Percentiles rank a stretch among this genome's conserved stretches.
These are phyloP conservation scores for Prietella phreatophila DNA, from an alignment of 2,113 vertebrate species.

Conservation along the genomic window DNA sequence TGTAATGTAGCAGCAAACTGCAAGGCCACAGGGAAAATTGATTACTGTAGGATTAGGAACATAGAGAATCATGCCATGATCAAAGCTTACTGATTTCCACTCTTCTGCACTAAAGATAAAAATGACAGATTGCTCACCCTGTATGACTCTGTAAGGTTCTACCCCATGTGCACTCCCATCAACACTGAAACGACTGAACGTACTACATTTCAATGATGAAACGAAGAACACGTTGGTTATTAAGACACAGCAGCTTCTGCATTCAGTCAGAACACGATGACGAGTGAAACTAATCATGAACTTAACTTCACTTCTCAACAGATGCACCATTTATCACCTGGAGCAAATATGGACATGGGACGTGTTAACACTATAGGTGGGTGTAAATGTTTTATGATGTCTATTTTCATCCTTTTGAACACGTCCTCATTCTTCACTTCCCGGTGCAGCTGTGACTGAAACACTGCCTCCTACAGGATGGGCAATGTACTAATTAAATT, in stretches of 20 bases:
- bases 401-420: neutral
- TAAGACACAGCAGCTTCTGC: conserved; percentile 29
- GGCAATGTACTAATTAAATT: neutral
- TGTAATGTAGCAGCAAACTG: neutral
- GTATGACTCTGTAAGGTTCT: conserved; percentile 17
- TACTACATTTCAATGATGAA: conserved; percentile 20
- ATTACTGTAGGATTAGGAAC: neutral
- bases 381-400: neutral
- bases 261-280: neutral
- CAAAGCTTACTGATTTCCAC: neutral
- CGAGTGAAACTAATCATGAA: neutral
- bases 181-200: neutral
- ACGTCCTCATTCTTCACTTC: neutral
- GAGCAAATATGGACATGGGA: neutral
- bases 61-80: neutral
- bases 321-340: neutral
- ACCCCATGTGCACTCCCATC: neutral
- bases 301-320: neutral
- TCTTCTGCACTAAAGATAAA: neutral
- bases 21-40: neutral
- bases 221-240: conserved; percentile 31
- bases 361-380: neutral
- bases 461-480: conserved; percentile 9
- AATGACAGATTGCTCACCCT: conserved; percentile 29
- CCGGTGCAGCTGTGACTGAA: neutral